Base-by-base conservation (phyloP, 2,113 vertebrate species). In the Lepisosteus oculatus region DNA sequence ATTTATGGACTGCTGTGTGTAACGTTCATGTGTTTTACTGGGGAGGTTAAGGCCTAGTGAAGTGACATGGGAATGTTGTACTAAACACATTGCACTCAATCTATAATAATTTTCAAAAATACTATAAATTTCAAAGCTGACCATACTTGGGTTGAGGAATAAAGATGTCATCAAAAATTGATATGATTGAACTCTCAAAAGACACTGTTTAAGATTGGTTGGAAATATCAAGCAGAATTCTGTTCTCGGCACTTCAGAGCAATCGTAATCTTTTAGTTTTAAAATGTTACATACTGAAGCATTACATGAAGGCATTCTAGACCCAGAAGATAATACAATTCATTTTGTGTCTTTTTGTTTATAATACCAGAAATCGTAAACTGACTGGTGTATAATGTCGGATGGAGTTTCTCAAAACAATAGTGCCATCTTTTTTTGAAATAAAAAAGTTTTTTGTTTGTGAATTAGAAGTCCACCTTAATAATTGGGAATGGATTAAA, bases 371-470 rank as follows among this genome's bases (percentile, higher is more conserved):
- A 80, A 45, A 67, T 68, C 69, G 68, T 14, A 74, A 43, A 47
- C 66, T 67, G 72, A 59, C 56, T 67, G 64, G 67, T 77, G 71
- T 79, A 78, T 86, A 81, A 77, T 83, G 79, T 90, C 86, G 81
- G 79, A 85, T 86, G 81, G 73, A 85, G 78, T 82, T 87, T 71
- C 70, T 81, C 79, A 72, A 84, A 77, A 86, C 74, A 72, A 70
- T 87, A 83, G 90, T 93, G 89, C 91, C 90, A 92, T 91, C 84
- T 80, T 83, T 80, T 83, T 77, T 73, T 85, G 1, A 51, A 51
- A 9, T 6, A 51, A 79, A 57, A 57, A 76, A 80, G 71, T 67
- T 57, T 81, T 84, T 84, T 84, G 81, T 55, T 74, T 61, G 69
- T 70, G 51, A 68, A 82, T 72, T 77, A 78, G 80, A 83, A 81